A percentile compares a stretch with the other conserved stretches of the same genome.
Conservation (phyloP, 2,113 vertebrate genomes). For the Hippopotamus amphibius region DNA sequence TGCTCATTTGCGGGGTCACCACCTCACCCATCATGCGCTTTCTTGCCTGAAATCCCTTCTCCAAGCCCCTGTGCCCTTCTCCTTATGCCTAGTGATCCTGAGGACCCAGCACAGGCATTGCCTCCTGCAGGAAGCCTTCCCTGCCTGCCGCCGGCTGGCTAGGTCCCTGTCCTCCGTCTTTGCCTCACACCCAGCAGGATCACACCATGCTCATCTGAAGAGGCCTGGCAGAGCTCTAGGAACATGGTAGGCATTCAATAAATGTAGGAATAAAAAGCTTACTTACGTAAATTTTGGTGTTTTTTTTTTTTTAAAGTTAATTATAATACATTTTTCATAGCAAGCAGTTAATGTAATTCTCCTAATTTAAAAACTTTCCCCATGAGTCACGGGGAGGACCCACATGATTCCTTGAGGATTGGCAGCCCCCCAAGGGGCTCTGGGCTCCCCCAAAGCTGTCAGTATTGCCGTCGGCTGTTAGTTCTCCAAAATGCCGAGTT, state of each 20-base stretch:
- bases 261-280: neutral
- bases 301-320: neutral
- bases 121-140: neutral
- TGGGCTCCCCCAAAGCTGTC: neutral
- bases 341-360: neutral
- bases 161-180: neutral
- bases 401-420: conserved; percentile 25
- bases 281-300: neutral
- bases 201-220: no score
- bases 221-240: neutral
- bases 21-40: neutral
- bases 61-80: neutral
- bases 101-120: neutral
- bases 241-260: neutral
- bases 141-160: neutral
- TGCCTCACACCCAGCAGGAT: neutral
- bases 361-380: neutral
- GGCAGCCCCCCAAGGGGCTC: neutral
- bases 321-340: neutral
- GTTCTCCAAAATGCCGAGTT: neutral
- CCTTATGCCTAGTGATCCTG: neutral
- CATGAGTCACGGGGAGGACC: neutral
- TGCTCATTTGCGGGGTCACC: no score
- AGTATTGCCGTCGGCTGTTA: fast-evolving
- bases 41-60: neutral